phyloP scores from a whole-genome alignment of 1,140 invertebrate species.

The Diplogasteroides magnus region DNA sequence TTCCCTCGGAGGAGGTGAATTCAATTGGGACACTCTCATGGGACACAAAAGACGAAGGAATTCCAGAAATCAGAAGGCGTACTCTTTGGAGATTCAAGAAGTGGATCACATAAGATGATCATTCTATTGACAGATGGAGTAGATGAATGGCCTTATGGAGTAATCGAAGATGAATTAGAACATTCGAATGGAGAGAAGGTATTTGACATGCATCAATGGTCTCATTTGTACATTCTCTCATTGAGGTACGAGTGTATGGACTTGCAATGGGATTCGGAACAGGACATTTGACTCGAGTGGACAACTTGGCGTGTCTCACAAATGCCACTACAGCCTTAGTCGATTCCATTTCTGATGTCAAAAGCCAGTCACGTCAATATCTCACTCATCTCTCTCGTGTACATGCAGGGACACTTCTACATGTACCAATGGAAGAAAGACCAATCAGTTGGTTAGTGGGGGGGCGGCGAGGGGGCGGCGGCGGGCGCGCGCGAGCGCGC shows the following conservation, averaged over 20 bases:
- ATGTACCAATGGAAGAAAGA: slow-evolving; percentile 24
- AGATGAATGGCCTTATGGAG: slow-evolving; percentile 48
- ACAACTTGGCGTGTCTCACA: slow-evolving; percentile 42
- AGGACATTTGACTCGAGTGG: slow-evolving; percentile 38
- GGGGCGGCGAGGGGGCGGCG: neutral
- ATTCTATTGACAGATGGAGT: slow-evolving; percentile 53
- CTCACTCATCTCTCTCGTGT: slow-evolving; percentile 34
- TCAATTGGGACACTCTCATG: too few species aligned
- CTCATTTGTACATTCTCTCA: neutral
- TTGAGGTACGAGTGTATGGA: slow-evolving; percentile 46
- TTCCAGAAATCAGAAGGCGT: slow-evolving; percentile 13
- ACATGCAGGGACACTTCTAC: slow-evolving; percentile 15
- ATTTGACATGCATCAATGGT: slow-evolving; percentile 23
- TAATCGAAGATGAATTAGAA: slow-evolving; percentile 40
- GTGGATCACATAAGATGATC: slow-evolving; percentile 47
- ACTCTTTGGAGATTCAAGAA: slow-evolving; percentile 22
- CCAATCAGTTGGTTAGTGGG: slow-evolving; percentile 34
- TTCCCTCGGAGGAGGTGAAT: too few species aligned
- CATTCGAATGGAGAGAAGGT: slow-evolving; percentile 25
- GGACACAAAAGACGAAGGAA: too few species aligned
- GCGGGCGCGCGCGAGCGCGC: too few species aligned
- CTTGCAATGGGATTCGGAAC: slow-evolving; percentile 52
- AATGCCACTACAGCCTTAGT: slow-evolving; percentile 34
- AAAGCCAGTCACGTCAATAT: slow-evolving; percentile 39
- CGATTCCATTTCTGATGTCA: slow-evolving; percentile 48